Conservation (phyloP, 1,140 invertebrate species). For the Elysia chlorotica region DNA sequence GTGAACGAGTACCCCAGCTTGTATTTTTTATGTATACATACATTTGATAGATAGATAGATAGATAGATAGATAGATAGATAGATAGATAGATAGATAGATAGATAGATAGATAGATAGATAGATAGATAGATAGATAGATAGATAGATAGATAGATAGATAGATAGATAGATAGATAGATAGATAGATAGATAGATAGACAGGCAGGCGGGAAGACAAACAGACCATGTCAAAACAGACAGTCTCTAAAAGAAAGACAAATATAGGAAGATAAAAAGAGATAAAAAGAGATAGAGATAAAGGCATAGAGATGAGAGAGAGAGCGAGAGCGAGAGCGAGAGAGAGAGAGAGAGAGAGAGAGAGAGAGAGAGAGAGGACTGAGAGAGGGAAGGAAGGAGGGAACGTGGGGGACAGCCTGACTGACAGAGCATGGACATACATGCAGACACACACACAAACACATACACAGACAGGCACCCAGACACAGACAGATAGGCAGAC, state of each 20-base stretch:
- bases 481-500: background rate
- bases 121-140: background rate
- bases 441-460: background rate
- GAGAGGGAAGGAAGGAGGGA: background rate
- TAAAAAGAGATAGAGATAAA: background rate
- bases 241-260: background rate
- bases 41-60: background rate
- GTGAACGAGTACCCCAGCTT: too few relatives aligned
- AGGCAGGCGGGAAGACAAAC: background rate
- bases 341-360: background rate
- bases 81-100: background rate
- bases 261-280: background rate
- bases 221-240: background rate
- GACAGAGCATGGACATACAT: background rate
- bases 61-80: background rate
- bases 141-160: background rate
- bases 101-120: background rate
- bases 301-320: background rate
- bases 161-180: background rate
- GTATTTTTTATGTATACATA: too few relatives aligned
- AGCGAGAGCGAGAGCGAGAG: background rate
- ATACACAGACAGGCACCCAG: background rate
- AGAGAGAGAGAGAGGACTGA: background rate
- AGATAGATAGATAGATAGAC: background rate
- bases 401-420: background rate